These are phyloP conservation scores for Rallus limicola DNA, from an alignment of 2,113 vertebrate genomes.

Conservation along the genomic window DNA sequence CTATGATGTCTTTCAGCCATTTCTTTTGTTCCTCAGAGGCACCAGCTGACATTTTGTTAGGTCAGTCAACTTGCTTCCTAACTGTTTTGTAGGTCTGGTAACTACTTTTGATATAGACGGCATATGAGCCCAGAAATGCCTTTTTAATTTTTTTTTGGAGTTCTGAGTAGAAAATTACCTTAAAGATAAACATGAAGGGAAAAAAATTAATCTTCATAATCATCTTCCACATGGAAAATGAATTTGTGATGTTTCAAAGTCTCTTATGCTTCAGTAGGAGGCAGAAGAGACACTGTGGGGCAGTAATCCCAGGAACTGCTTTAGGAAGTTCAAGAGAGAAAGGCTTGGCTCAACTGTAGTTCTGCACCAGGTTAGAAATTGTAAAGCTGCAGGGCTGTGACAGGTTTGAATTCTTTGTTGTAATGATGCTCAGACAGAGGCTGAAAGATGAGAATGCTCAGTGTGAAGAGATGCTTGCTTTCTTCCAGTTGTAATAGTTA, in stretches of 20 bases:
- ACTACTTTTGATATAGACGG: neutral
- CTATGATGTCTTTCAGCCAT: neutral
- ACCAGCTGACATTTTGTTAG: neutral
- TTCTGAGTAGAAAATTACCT: neutral
- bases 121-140: neutral
- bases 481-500: neutral
- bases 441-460: conserved; percentile 30
- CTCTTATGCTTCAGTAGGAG: neutral
- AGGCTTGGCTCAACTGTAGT: neutral
- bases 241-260: neutral
- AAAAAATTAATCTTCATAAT: neutral
- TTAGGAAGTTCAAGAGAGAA: neutral
- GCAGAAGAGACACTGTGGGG: neutral
- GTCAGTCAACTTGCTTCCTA: neutral
- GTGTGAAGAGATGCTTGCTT: neutral
- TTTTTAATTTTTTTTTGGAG: neutral
- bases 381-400: neutral
- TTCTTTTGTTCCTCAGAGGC: neutral
- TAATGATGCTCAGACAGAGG: conserved; percentile 5
- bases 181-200: neutral
- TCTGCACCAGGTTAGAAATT: neutral
- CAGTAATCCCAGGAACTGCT: neutral
- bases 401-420: conserved; percentile 4
- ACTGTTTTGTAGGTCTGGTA: neutral
- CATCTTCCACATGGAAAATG: neutral